Conservation (phyloP, 2,888 invertebrate species). For the Eurois occulta region DNA sequence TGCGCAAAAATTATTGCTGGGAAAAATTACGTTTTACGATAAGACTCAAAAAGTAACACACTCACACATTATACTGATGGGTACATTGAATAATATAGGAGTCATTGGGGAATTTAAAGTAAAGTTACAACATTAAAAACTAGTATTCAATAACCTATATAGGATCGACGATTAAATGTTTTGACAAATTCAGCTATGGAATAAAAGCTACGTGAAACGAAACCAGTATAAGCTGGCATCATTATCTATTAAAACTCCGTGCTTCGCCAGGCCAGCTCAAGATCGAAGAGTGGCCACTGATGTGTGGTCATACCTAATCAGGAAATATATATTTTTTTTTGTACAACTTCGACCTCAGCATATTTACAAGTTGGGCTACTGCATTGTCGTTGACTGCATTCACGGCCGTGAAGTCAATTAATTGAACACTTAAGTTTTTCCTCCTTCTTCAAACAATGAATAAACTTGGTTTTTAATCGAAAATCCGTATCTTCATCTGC, state of each 20-base stretch:
- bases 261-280: not conserved
- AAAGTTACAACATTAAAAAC: too few species aligned
- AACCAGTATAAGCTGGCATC: too few species aligned
- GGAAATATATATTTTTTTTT: not conserved
- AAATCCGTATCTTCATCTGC: not conserved
- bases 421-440: constrained; percentile 52
- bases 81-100: too few species aligned
- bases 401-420: constrained; percentile 48
- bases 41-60: too few species aligned
- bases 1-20: not conserved
- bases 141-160: too few species aligned
- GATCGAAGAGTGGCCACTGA: not conserved
- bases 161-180: too few species aligned
- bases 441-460: constrained; percentile 39
- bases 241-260: not conserved
- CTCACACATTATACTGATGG: too few species aligned
- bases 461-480: constrained; percentile 12
- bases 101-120: too few species aligned
- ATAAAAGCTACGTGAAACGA: too few species aligned
- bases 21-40: too few species aligned
- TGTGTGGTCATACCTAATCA: not conserved
- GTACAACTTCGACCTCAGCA: not conserved
- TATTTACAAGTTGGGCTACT: constrained; percentile 22
- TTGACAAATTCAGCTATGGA: too few species aligned
- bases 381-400: constrained; percentile 21